Conservation (phyloP, 2,113 vertebrate species). For the Pseudonaja textilis region DNA sequence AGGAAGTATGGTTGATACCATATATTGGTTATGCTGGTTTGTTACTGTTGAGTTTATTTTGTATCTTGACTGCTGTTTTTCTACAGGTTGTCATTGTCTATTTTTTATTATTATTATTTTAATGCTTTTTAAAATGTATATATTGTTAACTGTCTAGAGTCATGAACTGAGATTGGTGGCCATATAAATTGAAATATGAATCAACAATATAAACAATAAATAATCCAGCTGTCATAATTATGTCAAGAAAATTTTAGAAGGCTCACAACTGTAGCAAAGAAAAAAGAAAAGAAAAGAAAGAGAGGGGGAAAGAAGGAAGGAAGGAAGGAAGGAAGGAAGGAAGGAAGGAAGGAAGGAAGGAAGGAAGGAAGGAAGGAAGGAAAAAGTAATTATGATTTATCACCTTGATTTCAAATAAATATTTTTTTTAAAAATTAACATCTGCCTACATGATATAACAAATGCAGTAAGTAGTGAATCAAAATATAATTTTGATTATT, state of each 20-base stretch:
- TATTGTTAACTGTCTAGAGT: background rate
- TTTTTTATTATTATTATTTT: background rate
- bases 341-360: no score
- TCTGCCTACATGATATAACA: background rate
- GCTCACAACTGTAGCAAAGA: background rate
- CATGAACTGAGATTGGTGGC: background rate
- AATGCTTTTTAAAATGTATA: background rate
- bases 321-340: background rate
- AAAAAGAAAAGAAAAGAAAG: no score
- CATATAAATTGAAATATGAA: background rate
- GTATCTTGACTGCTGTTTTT: background rate
- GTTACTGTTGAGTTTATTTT: background rate
- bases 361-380: no score
- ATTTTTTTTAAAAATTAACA: background rate
- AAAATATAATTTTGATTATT: background rate
- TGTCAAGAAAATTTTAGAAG: conserved; percentile 22
- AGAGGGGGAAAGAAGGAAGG: no score
- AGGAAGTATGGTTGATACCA: background rate
- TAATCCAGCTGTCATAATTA: fast-evolving
- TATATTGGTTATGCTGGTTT: background rate
- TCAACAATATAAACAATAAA: background rate
- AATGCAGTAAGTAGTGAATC: background rate
- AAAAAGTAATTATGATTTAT: background rate
- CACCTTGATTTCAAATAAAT: background rate
- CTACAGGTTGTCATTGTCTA: background rate